These are phyloP conservation scores for Stenchaetothrips biformis DNA, from an alignment of 2,888 invertebrate species.

Conservation along the genomic window DNA sequence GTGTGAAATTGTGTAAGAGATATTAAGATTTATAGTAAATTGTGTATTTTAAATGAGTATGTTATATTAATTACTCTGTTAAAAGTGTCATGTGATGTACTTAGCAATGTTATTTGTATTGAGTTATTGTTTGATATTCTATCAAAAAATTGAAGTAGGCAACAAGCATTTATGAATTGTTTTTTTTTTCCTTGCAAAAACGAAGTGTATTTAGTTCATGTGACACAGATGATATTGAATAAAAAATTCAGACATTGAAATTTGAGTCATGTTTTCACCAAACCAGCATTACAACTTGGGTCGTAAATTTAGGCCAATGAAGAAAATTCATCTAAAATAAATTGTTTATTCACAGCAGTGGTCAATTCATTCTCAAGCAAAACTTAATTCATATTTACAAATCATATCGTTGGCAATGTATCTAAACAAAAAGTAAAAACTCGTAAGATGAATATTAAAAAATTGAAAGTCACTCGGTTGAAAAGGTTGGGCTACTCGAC, in stretches of 20 bases:
- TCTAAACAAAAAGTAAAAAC: too few relatives aligned
- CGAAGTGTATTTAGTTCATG: constrained; percentile 10
- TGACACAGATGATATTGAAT: constrained; percentile 12
- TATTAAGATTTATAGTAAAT: constrained; percentile 4
- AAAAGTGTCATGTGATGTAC: constrained; percentile 23
- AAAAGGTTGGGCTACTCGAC: too few relatives aligned
- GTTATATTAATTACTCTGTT: constrained; percentile 22
- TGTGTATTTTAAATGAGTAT: constrained; percentile 14
- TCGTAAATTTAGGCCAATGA: too few relatives aligned
- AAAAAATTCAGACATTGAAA: background rate
- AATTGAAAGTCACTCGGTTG: too few relatives aligned
- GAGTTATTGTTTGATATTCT: constrained; percentile 24
- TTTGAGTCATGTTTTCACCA: background rate
- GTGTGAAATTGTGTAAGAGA: constrained; percentile 16
- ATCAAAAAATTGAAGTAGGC: background rate
- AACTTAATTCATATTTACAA: too few relatives aligned
- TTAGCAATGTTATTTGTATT: constrained; percentile 25
- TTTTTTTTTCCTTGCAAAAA: background rate
- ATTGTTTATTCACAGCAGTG: too few relatives aligned
- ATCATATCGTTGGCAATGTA: too few relatives aligned
- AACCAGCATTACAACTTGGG: background rate
- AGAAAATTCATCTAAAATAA: too few relatives aligned
- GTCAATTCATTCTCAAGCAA: too few relatives aligned
- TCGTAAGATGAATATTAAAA: too few relatives aligned
- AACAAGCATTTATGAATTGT: constrained; percentile 5